Evolutionary conservation across 2,888 invertebrate species (phyloP).

Genomic region (Panorpa germanica): DNA sequence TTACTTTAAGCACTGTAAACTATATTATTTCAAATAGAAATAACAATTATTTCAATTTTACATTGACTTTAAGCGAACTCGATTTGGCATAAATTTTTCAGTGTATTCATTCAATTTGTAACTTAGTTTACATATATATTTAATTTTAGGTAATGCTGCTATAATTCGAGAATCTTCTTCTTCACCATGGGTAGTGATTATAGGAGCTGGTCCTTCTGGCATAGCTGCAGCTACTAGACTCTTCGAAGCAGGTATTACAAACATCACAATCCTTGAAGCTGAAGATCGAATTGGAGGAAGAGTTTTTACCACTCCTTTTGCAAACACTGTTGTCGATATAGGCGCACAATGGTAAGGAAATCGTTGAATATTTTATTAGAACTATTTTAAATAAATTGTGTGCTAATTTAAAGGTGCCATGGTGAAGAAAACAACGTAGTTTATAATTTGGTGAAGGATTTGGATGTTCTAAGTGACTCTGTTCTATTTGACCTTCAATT

Average conservation of each 20-base stretch:
- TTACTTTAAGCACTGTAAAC: no score
- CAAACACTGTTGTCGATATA: slow-evolving; percentile 39
- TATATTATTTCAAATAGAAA: no score
- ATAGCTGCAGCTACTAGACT: slow-evolving; percentile 24
- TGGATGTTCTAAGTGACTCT: slow-evolving; percentile 24
- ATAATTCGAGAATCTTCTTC: no score
- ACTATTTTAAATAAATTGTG: neutral
- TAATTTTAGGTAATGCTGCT: no score
- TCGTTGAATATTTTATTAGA: neutral
- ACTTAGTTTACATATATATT: no score
- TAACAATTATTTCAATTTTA: no score
- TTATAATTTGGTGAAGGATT: slow-evolving; percentile 31
- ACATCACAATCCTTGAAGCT: slow-evolving; percentile 39
- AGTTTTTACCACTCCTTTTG: slow-evolving; percentile 30
- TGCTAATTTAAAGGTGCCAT: slow-evolving; percentile 31
- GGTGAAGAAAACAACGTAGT: slow-evolving; percentile 45
- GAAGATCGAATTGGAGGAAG: slow-evolving; percentile 44
- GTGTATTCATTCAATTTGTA: no score
- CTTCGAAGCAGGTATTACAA: slow-evolving; percentile 21
- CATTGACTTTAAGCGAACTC: no score
- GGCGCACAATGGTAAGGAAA: slow-evolving; percentile 52
- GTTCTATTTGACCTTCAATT: no score
- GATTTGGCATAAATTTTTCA: no score
- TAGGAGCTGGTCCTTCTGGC: slow-evolving; percentile 24
- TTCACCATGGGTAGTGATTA: slow-evolving; percentile 20